These are phyloP conservation scores for Gymnothorax reevesii DNA, from an alignment of 2,797 vertebrate genomes.

Conservation along the genomic window DNA sequence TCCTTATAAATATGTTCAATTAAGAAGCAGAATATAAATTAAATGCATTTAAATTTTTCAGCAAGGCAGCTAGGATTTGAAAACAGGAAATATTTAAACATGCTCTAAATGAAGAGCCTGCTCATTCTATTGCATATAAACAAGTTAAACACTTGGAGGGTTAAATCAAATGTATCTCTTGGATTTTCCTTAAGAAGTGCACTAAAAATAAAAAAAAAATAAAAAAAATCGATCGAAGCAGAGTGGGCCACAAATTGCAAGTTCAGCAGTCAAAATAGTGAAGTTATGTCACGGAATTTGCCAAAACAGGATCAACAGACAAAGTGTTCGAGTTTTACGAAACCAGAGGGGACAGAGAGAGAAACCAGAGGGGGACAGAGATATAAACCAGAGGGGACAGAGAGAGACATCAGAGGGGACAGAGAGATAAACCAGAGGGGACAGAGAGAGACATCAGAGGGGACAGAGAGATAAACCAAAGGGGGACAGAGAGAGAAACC, in stretches of 20 bases:
- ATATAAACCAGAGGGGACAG: too few relatives aligned
- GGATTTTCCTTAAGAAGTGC: background rate
- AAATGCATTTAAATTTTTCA: background rate
- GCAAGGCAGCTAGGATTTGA: background rate
- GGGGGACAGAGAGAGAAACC: too few relatives aligned
- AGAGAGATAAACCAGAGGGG: too few relatives aligned
- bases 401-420: too few relatives aligned
- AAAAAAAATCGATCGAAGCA: background rate
- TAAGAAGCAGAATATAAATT: background rate
- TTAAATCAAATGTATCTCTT: background rate
- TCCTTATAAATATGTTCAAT: background rate
- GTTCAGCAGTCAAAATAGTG: background rate
- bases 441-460: too few relatives aligned
- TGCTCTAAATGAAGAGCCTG: background rate
- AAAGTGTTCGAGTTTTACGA: background rate
- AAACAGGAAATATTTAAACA: background rate
- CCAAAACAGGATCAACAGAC: too few relatives aligned
- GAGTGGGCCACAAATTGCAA: background rate
- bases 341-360: too few relatives aligned
- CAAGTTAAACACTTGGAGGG: background rate
- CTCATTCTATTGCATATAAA: background rate
- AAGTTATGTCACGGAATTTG: background rate
- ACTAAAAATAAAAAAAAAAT: too few relatives aligned
- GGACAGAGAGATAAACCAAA: too few relatives aligned
- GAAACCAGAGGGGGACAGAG: background rate